phyloP scores from a whole-genome alignment of 2,888 invertebrate genomes.

The Plebejus argus region DNA sequence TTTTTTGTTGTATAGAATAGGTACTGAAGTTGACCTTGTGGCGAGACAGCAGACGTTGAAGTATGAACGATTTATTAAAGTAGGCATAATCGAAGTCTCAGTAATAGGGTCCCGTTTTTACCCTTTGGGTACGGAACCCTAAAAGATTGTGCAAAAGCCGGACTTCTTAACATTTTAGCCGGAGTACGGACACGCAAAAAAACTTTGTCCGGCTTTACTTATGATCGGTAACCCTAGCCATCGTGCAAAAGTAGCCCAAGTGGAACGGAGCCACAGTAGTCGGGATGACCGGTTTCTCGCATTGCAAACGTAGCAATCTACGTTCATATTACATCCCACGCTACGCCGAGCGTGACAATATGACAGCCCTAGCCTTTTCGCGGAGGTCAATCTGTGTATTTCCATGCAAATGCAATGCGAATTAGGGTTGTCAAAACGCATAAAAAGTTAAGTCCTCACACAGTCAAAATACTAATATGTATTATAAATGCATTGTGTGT shows the following conservation, averaged over 20 bases:
- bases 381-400: slow-evolving; percentile 3
- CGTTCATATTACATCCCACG: slow-evolving; percentile 25
- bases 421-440: slow-evolving; percentile 7
- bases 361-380: slow-evolving; percentile 3
- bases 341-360: slow-evolving; percentile 15
- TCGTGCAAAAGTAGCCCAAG: background rate
- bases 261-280: slow-evolving; percentile 10
- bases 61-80: too few relatives aligned
- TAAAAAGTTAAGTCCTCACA: background rate
- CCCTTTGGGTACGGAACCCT: too few relatives aligned
- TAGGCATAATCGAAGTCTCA: too few relatives aligned
- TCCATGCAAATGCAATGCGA: background rate
- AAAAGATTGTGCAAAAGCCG: background rate
- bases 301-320: too few relatives aligned
- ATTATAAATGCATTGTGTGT: too few relatives aligned
- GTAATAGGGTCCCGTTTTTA: too few relatives aligned
- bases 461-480: background rate
- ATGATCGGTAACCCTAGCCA: background rate
- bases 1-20: too few relatives aligned
- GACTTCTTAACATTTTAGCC: background rate
- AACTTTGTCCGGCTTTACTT: background rate
- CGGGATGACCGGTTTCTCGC: slow-evolving; percentile 26
- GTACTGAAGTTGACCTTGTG: too few relatives aligned
- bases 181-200: background rate
- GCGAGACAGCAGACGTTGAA: too few relatives aligned